Evolutionary conservation across 2,797 vertebrate genomes (phyloP).

Genomic region (Chelmon rostratus): DNA sequence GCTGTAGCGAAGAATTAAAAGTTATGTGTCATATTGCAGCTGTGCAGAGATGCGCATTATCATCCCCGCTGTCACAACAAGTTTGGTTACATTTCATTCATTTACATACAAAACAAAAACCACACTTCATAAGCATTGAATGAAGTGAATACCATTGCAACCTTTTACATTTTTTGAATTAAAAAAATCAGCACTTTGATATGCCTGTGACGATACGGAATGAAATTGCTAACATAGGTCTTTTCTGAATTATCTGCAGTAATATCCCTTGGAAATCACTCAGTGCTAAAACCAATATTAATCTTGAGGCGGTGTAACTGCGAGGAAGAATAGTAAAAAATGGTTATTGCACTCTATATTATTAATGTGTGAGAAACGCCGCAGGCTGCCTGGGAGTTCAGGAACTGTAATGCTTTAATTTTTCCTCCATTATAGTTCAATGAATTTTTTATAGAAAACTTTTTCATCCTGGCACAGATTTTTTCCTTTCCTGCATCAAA

Average conservation of each 20-base stretch:
- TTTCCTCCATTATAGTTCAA: conserved; percentile 17
- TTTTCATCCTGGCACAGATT: conserved; percentile 9
- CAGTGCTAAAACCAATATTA: conserved; percentile 20
- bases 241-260: conserved; percentile 11
- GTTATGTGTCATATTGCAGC: conserved; percentile 40
- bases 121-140: not conserved
- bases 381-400: conserved; percentile 14
- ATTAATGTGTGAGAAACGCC: conserved; percentile 40
- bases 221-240: not conserved
- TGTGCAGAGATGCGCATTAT: conserved; percentile 48
- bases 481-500: not conserved
- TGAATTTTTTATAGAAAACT: not conserved
- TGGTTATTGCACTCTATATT: conserved; percentile 38
- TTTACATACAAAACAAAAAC: not conserved
- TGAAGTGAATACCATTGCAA: not conserved
- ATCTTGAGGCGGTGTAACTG: conserved; percentile 8
- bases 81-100: conserved; percentile 54
- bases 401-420: conserved; percentile 9
- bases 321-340: conserved; percentile 22
- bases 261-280: conserved; percentile 8
- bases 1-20: conserved; percentile 22
- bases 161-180: not conserved
- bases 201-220: not conserved
- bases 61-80: conserved; percentile 35
- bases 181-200: not conserved